Evolutionary conservation across 1,140 invertebrate species (phyloP).

Genomic region (Linepithema humile): DNA sequence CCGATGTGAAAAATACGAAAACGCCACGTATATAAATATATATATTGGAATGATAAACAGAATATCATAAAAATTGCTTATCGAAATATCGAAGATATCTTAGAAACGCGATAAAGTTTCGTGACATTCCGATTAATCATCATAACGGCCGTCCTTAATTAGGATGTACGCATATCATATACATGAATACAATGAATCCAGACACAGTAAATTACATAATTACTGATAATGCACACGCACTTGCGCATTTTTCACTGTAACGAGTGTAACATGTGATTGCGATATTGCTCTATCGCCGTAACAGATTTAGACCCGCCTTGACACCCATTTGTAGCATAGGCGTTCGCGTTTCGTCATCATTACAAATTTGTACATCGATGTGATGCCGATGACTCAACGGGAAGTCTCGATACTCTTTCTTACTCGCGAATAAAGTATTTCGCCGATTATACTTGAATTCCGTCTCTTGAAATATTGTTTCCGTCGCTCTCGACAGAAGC

Average conservation of each 20-base stretch:
- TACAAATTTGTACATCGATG: constrained; percentile 1
- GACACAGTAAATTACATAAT: constrained; percentile 6
- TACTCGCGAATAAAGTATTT: neutral
- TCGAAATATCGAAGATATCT: neutral
- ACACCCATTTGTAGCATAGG: constrained; percentile 46
- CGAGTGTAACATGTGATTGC: neutral
- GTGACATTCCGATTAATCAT: neutral
- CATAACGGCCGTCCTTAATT: neutral
- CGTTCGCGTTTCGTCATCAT: constrained; percentile 27
- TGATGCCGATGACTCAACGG: constrained; percentile 25
- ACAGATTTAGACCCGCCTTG: constrained; percentile 53
- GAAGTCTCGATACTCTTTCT: neutral
- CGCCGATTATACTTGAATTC: neutral
- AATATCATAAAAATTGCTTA: neutral
- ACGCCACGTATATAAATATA: too few species aligned
- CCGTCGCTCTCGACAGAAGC: neutral
- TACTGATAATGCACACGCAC: constrained; percentile 11
- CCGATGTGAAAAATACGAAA: neutral
- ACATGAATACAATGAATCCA: neutral
- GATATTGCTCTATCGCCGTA: constrained; percentile 7
- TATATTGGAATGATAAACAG: too few species aligned
- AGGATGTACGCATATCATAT: neutral
- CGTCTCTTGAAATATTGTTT: neutral
- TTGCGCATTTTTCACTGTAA: neutral
- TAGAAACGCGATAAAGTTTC: neutral